Base-by-base conservation (phyloP, 2,113 vertebrate genomes). In the Trachemys scripta region DNA sequence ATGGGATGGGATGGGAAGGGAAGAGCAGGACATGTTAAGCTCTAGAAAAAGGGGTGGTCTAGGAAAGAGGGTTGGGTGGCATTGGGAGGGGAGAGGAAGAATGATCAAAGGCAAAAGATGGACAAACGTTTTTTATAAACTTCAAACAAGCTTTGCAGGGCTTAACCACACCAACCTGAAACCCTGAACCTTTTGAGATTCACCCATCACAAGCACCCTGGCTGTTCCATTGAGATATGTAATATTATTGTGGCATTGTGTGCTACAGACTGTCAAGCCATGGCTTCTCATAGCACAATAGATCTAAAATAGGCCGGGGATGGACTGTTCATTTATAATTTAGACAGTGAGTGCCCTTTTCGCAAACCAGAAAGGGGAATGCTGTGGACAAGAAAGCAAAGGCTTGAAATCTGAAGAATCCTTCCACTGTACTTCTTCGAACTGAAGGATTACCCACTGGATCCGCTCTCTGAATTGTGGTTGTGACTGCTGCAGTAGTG, bases 371-470 rank as follows among this genome's bases (percentile, higher is more conserved):
- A 47, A 89, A 45, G 16, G 75, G 27, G 42, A 90, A 29, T 1
- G 6, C 29, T 1, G 0, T 0, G 9, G 62, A 69, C 22, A 86
- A 54, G 35, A 90, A 47, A 82, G 25, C 62, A 38, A 81, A 49
- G 85, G 47, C 22, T n/a, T 1, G 22, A 82, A 51, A 24, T 35
- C 82, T 78, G 29, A 4, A n/a, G 35, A 87, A 10, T 45, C 24
- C 75, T 27, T 14, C 20, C 24, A 27, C 11, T 24, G 38, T 78
- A 27, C 10, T 45, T 7, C 38, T 47, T 19, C 25, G 11, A 45
- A 42, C 38, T 42, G 38, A 45, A 47, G 75, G 38, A 35, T 1
- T 49, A n/a, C 24, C 0, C 76, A 0, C 3, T 13, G 38, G 45
- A 50, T 4, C 38, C 5, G 50, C 35, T 38, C 8, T n/a, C n/a